Base-by-base conservation (phyloP, 2,113 vertebrate species). In the Sminthopsis crassicaudata region DNA sequence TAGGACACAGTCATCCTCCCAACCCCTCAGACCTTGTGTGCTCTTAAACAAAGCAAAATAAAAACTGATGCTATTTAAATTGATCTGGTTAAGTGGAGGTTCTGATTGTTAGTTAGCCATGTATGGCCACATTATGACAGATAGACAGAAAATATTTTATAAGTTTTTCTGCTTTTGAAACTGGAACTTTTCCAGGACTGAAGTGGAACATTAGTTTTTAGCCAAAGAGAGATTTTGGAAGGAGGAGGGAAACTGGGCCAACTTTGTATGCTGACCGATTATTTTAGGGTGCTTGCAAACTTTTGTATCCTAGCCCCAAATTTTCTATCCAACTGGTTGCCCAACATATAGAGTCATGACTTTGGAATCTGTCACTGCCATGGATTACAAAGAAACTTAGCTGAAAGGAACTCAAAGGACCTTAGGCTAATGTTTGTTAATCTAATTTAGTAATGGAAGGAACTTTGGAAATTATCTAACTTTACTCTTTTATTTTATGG, bases 221-320 rank as follows among this genome's bases (percentile, higher is more conserved):
- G 67, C n/a, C 67, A 84, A 84, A 19, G 67, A 84, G 67, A 84
- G n/a, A 19, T 7, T 84, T 84, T 84, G 67, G 42, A 84, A 84
- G 60, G 67, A 84, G 16, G n/a, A 23, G 67, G 67, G n/a, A 84
- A 84, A n/a, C 16, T 42, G 42, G n/a, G 67, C n/a, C 67, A 84
- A 84, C n/a, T 84, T 42, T 84, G 19, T 42, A 84, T 42, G 67
- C 67, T 42, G 67, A 84, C 67, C 16, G 6, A 84, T 84, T 84
- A 84, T 84, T 42, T 84, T 84, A 84, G 67, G n/a, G 67, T 42
- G 92, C 60, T 96, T 92, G 27, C 94, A 92, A 16, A 84, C 67
- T 84, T n/a, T 42, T 84, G 19, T 42, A 42, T 22, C n/a, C 67
- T 84, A 6, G 16, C n/a, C 67, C 16, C 36, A 22, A 84, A 42